Evolutionary conservation across 2,113 vertebrate species (phyloP), one percentile per base, ranked within the genome.

Genomic region (Eurystomus gularis): DNA sequence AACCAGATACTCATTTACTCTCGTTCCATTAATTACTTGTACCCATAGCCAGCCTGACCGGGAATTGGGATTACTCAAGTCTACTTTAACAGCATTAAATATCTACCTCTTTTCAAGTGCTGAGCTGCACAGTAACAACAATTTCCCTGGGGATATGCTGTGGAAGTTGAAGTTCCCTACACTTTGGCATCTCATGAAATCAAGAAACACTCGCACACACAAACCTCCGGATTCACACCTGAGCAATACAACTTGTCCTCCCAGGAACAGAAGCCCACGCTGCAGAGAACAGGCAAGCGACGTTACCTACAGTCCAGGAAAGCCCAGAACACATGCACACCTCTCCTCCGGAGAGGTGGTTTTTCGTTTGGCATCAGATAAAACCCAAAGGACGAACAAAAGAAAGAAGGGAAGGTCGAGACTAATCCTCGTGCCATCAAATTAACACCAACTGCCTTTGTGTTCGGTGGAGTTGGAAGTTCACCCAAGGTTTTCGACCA

Each of bases 141-240:
- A 40, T 58, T 86, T 75, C 57, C 88, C 60, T 81, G 48, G 54
- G 14, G 35, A 62, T 46, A 28, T 5, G 25, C 60, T 64, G 75
- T 19, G 80, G 37, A 68, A 79, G 18, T 6, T 37, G 55, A 78
- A 33, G n/a, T 73, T 90, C n/a, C 82, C 69, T 62, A 33, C 28
- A 29, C 85, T 96, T 79, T 65, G 64, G 89, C 78, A 65, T 72
- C 81, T 86, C 76, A 48, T 70, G 88, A 92, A 91, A 89, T 88
- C 84, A 93, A 92, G 95, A 97, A 96, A 88, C 68, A 70, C 82
- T 95, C 84, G 91, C 58, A 80, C 13, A 51, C 54, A 20, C 52
- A 61, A 33, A 93, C 61, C 91, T 95, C 76, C 71, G 95, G 95
- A 66, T 88, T 96, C 97, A 91, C 96, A 95, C 96, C 97, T 96